Base-by-base conservation (phyloP, 2,888 invertebrate species). In the Maniola hyperantus region DNA sequence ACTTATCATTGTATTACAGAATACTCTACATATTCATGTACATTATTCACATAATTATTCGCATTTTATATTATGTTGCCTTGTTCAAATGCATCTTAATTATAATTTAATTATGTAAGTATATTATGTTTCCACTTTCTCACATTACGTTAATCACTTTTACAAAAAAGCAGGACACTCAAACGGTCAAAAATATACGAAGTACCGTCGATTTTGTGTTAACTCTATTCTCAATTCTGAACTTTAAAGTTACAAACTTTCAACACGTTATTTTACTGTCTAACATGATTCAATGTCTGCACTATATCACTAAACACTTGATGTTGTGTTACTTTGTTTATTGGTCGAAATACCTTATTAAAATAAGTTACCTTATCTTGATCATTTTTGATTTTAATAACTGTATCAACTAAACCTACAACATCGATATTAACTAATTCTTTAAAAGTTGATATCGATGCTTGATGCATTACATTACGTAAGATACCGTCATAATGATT, bases 301-400 rank as follows among this genome's bases (percentile, higher is more conserved):
- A 59, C 64, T 71, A 57, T 67, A 65, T 68, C 69, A 74, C 71
- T 74, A 68, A 75, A 72, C 70, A 72, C 66, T 73, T 39, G 64
- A 71, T 72, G 68, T 72, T 74, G 71, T 71, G 65, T 50, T 50
- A n/a, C 8, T 64, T 4, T 50, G 46, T 58, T 48, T 39, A 39
- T 61, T 67, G 64, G 61, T 67, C 64, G 62, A 67, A 64, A 64
- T 62, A 62, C 36, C 46, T 46, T 7, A 15, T 42, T 10, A n/a
- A 33, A n/a, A 8, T 26, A 2, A 46, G 13, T 57, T 57, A 18
- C 11, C 11, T 36, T 10, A 15, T 57, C 13, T 8, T 18, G 20
- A 42, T 20, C 10, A 8, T 11, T 15, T 10, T 36, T 6, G 4
- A 4, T 7, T 15, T 48, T 4, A 15, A 8, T 18, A 48, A 4